Conservation (phyloP, 2,797 vertebrate genomes). For the Lutra lutra region DNA sequence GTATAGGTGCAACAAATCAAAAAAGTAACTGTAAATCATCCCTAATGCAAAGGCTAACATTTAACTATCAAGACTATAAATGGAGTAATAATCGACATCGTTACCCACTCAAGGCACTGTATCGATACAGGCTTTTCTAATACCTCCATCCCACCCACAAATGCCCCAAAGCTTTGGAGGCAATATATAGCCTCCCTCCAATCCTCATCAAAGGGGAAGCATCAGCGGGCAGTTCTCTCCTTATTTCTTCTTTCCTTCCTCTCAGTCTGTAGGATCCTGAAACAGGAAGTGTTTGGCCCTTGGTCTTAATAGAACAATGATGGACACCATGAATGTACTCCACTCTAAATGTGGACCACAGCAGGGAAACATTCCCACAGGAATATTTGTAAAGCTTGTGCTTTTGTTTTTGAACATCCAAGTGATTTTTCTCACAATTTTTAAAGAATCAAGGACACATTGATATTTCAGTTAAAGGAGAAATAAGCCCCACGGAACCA, state of each 20-base stretch:
- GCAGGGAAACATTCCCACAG: constrained; percentile 30
- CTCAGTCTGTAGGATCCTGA: neutral
- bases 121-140: neutral
- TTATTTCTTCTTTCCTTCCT: neutral
- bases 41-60: neutral
- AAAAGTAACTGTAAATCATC: neutral
- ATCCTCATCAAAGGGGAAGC: neutral
- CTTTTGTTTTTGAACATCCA: constrained; percentile 18
- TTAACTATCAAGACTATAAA: neutral
- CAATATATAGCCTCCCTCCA: neutral
- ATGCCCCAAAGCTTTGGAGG: neutral
- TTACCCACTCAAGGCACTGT: neutral
- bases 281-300: constrained; percentile 25
- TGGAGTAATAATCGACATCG: neutral
- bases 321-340: neutral
- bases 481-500: neutral
- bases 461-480: neutral
- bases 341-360: neutral
- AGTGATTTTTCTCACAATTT: neutral
- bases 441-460: neutral
- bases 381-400: constrained; percentile 21
- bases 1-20: neutral
- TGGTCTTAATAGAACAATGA: constrained; percentile 37
- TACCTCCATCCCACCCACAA: rapidly evolving
- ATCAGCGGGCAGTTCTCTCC: neutral